These are phyloP conservation scores for Clunio marinus DNA, from an alignment of 2,888 invertebrate species.

Conservation along the genomic window DNA sequence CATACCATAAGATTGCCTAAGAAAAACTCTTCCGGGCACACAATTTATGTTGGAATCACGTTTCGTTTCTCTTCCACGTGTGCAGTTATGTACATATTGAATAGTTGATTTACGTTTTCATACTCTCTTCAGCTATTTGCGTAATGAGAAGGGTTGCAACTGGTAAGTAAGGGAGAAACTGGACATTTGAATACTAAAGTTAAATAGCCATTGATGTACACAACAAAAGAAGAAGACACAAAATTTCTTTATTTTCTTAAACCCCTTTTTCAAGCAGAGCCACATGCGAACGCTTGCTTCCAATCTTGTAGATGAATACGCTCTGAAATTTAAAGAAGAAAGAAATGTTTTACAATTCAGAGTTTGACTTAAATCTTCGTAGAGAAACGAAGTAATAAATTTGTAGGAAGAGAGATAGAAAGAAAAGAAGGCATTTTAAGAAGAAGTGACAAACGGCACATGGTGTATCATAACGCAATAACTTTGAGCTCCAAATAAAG, in stretches of 20 bases:
- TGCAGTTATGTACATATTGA: background rate
- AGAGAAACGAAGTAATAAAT: background rate
- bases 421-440: background rate
- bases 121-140: background rate
- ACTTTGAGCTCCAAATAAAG: background rate
- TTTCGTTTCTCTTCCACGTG: background rate
- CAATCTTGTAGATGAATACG: no score
- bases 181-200: background rate
- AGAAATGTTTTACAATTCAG: no score
- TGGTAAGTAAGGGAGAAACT: background rate
- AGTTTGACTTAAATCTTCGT: no score
- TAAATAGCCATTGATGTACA: background rate
- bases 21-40: no score
- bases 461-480: constrained; percentile 1
- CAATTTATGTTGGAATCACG: no score
- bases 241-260: no score
- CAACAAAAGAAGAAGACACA: background rate
- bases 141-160: constrained; percentile 3
- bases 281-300: no score
- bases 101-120: constrained; percentile 3
- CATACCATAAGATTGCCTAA: background rate
- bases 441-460: constrained; percentile 2
- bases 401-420: background rate
- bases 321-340: no score
- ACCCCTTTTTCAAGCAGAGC: no score